Conservation (phyloP, 2,888 invertebrate species). For the Drosophila mimetica region DNA sequence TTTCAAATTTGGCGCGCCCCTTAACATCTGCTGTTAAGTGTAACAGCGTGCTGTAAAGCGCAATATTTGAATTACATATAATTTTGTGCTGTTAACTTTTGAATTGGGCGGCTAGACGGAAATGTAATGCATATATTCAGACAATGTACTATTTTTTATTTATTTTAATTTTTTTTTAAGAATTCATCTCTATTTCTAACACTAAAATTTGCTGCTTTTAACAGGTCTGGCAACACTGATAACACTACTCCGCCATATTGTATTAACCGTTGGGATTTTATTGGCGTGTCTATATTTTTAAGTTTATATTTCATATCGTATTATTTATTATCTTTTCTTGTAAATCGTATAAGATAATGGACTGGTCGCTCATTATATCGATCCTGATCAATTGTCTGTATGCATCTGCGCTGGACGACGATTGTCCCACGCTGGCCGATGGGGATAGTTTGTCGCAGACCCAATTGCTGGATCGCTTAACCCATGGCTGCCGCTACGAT, state of each 20-base stretch:
- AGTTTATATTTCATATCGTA: background rate
- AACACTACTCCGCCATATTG: conserved; percentile 18
- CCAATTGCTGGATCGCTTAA: conserved; percentile 89
- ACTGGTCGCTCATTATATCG: conserved; percentile 47
- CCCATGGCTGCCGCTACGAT: conserved; percentile 91
- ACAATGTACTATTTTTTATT: no score
- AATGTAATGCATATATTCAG: no score
- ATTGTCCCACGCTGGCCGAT: conserved; percentile 86
- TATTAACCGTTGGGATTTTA: conserved; percentile 29
- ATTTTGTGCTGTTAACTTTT: background rate
- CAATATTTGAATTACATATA: background rate
- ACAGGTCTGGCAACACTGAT: background rate
- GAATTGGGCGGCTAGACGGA: background rate
- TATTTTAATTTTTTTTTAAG: background rate
- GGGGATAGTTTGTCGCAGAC: conserved; percentile 89
- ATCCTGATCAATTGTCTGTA: conserved; percentile 51
- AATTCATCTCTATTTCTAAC: background rate
- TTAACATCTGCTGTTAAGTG: background rate
- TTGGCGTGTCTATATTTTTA: conserved; percentile 16
- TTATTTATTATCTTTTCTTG: background rate
- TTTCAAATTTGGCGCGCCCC: background rate
- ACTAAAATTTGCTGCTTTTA: background rate
- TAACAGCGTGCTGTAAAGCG: background rate
- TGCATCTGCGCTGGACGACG: conserved; percentile 24
- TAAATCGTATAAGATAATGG: conserved; percentile 36